phyloP scores from a whole-genome alignment of 2,888 invertebrate species.

The Endomychus coccineus region DNA sequence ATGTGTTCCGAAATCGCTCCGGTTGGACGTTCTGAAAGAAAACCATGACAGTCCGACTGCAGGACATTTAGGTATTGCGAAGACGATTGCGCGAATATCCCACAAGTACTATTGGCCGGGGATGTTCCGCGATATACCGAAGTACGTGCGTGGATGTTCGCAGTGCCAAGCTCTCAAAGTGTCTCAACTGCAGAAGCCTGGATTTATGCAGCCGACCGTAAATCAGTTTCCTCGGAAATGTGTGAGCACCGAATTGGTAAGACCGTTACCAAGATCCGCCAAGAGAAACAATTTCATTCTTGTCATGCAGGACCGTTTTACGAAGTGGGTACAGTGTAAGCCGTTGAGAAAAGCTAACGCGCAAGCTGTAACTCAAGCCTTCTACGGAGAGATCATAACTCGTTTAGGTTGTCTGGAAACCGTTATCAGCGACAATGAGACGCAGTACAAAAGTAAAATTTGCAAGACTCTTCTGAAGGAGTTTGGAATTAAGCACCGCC shows the following conservation, averaged over 20 bases:
- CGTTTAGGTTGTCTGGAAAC: too few species aligned
- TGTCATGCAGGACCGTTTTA: too few species aligned
- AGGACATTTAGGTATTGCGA: conserved; percentile 27
- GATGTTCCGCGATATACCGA: conserved; percentile 24
- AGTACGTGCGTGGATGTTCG: conserved; percentile 24
- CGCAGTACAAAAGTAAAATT: too few species aligned
- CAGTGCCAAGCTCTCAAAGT: conserved; percentile 25
- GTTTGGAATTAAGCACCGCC: too few species aligned
- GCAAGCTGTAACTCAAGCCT: too few species aligned
- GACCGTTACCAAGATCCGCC: conserved; percentile 29
- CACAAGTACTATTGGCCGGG: conserved; percentile 28
- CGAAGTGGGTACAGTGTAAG: too few species aligned
- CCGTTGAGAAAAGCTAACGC: too few species aligned
- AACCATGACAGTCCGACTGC: conserved; percentile 21
- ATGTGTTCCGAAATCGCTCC: conserved; percentile 13
- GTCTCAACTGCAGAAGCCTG: conserved; percentile 12
- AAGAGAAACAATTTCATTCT: too few species aligned
- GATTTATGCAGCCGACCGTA: conserved; percentile 14
- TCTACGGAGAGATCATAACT: too few species aligned
- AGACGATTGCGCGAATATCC: conserved; percentile 22
- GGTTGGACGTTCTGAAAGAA: conserved; percentile 9
- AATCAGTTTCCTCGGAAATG: conserved; percentile 25
- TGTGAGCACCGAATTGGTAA: conserved; percentile 28
- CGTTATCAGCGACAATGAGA: too few species aligned
- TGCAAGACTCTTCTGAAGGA: too few species aligned